A percentile compares a stretch with the other conserved stretches of the same genome.
phyloP scores from a whole-genome alignment of 2,888 invertebrate species.

The Myopa tessellatipennis region DNA sequence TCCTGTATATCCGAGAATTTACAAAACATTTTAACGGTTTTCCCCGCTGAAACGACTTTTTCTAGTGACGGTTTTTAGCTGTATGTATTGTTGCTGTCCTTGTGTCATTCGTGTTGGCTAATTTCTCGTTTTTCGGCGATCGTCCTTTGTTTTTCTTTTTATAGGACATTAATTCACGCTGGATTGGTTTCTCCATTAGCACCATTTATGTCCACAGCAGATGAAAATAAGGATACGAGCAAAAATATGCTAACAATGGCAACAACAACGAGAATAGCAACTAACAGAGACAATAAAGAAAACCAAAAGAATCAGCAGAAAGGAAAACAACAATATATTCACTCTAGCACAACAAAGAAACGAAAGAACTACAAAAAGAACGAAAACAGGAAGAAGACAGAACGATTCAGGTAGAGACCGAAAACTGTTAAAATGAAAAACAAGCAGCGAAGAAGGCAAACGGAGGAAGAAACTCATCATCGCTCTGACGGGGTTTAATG shows the following conservation, averaged over 20 bases:
- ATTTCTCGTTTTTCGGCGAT: neutral
- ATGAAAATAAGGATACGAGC: neutral
- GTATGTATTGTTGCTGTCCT: neutral
- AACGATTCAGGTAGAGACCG: neutral
- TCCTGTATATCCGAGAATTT: neutral
- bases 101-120: neutral
- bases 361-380: neutral
- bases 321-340: neutral
- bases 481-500: constrained; percentile 17
- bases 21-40: neutral
- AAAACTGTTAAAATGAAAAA: neutral
- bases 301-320: neutral
- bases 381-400: neutral
- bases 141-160: constrained; percentile 26
- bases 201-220: constrained; percentile 35
- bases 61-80: neutral
- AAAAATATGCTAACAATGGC: neutral
- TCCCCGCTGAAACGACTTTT: neutral
- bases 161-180: constrained; percentile 43
- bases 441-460: neutral
- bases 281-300: neutral
- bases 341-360: neutral
- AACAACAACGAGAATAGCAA: constrained; percentile 25
- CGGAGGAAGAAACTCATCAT: constrained; percentile 25
- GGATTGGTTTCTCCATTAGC: constrained; percentile 45